phyloP scores from a whole-genome alignment of 1,140 invertebrate genomes.

The Drosophila hydei region DNA sequence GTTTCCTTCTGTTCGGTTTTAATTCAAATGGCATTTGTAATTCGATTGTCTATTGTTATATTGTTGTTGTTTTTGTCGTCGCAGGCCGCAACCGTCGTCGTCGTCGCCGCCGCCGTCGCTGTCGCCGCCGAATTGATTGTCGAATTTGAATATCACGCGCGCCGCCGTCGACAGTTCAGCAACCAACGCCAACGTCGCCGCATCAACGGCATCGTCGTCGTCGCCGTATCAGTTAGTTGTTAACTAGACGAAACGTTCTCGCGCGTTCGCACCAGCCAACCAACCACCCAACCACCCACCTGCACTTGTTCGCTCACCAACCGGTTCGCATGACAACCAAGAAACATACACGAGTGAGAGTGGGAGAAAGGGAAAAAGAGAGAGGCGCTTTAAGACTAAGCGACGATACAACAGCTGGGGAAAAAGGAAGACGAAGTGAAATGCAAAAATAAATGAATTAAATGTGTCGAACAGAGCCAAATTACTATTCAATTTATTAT shows the following conservation, averaged over 20 bases:
- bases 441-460: conserved; percentile 40
- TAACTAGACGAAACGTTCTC: conserved; percentile 63
- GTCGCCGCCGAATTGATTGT: conserved; percentile 68
- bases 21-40: conserved; percentile 76
- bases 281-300: conserved; percentile 10
- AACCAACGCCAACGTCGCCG: conserved; percentile 45
- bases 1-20: conserved; percentile 55
- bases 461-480: conserved; percentile 39
- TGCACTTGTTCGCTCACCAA: background rate
- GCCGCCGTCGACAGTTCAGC: conserved; percentile 44
- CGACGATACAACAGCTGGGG: background rate
- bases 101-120: conserved; percentile 2
- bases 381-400: conserved; percentile 13
- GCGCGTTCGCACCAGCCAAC: conserved; percentile 30
- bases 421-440: conserved; percentile 34
- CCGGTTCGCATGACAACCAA: conserved; percentile 9
- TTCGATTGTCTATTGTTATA: conserved; percentile 73
- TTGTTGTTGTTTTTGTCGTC: conserved; percentile 73
- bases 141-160: conserved; percentile 75
- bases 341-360: conserved; percentile 20
- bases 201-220: conserved; percentile 25
- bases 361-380: background rate
- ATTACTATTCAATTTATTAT: conserved; percentile 68
- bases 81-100: conserved; percentile 56
- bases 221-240: conserved; percentile 75